phyloP scores from a whole-genome alignment of 2,888 invertebrate species.

The Tachina fera region DNA sequence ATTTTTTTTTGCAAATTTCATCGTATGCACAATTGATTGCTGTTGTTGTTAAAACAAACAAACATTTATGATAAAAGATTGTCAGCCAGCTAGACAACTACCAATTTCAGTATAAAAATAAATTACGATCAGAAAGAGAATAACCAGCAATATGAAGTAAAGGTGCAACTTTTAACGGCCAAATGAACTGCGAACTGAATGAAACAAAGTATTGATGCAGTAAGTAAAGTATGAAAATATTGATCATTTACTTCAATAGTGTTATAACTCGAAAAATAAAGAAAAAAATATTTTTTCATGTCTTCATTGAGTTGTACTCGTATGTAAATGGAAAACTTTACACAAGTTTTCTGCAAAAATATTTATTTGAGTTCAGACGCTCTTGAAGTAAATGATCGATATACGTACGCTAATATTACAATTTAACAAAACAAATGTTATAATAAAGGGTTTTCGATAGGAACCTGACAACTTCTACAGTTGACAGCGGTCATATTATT shows the following conservation, averaged over 20 bases:
- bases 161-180: conserved; percentile 47
- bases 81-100: background rate
- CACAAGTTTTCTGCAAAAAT: too few relatives aligned
- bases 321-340: too few relatives aligned
- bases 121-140: background rate
- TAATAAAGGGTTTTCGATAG: too few relatives aligned
- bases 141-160: background rate
- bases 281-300: too few relatives aligned
- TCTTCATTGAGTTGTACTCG: too few relatives aligned
- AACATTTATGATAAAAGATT: conserved; percentile 45
- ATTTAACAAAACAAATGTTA: too few relatives aligned
- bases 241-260: too few relatives aligned
- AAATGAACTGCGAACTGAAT: conserved; percentile 49
- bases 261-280: background rate
- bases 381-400: too few relatives aligned
- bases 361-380: too few relatives aligned
- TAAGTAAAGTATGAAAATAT: background rate
- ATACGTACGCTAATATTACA: too few relatives aligned
- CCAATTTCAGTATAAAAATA: background rate
- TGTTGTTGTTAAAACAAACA: conserved; percentile 22
- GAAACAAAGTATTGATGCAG: background rate
- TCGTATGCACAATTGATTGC: conserved; percentile 33
- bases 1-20: conserved; percentile 44
- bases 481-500: too few relatives aligned
- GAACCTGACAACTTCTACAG: too few relatives aligned